Evolutionary conservation across 1,140 invertebrate genomes (phyloP).

Genomic region (Tetranychus urticae): DNA sequence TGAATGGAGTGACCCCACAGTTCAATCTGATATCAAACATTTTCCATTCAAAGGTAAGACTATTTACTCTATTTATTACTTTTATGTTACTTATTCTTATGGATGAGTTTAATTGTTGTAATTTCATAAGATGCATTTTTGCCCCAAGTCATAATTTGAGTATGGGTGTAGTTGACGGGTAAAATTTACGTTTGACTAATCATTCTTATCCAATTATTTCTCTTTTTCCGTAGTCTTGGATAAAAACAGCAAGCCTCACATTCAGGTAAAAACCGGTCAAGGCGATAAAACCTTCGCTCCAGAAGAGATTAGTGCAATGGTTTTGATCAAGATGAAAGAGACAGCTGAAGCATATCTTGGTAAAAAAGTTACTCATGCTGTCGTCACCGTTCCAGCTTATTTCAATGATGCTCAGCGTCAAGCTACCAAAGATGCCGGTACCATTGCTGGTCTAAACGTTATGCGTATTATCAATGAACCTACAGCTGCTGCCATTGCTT

Average conservation of each 20-base stretch:
- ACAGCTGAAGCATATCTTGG: conserved; percentile 89
- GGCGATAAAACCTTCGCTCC: conserved; percentile 73
- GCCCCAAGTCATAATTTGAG: too few relatives aligned
- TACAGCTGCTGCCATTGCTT: conserved; percentile 98
- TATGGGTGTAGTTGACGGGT: too few relatives aligned
- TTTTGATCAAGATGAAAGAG: conserved; percentile 91
- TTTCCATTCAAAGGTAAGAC: conserved; percentile 48
- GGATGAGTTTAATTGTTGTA: too few relatives aligned
- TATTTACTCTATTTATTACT: neutral
- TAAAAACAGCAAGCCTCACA: conserved; percentile 62
- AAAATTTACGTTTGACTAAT: neutral
- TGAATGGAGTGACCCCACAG: conserved; percentile 64
- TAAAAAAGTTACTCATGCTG: conserved; percentile 80
- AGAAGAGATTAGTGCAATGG: conserved; percentile 96
- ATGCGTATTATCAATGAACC: conserved; percentile 99
- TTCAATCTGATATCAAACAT: conserved; percentile 80
- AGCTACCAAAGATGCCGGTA: conserved; percentile 62
- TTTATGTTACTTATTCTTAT: too few relatives aligned
- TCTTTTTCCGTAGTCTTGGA: conserved; percentile 30
- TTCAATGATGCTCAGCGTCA: conserved; percentile 96
- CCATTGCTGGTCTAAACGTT: conserved; percentile 67
- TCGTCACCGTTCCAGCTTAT: conserved; percentile 91
- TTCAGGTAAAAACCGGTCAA: conserved; percentile 32
- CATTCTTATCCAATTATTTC: neutral
- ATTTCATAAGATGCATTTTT: too few relatives aligned